Evolutionary conservation across 2,113 vertebrate genomes (phyloP).

Genomic region (Todiramphus chloris): DNA sequence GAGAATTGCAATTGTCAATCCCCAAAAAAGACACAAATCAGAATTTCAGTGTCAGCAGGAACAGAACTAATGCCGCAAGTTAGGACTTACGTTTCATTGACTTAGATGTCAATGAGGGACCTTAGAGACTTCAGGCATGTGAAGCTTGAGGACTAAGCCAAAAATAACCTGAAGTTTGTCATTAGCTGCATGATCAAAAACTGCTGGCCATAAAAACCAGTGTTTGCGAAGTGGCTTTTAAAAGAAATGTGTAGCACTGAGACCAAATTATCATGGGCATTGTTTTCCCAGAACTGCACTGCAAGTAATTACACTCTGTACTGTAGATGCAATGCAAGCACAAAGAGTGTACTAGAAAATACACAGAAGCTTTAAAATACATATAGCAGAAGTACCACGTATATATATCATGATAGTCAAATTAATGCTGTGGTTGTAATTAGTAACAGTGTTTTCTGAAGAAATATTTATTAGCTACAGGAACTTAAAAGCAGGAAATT

Average conservation of each 20-base stretch:
- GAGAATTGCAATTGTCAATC: conserved; percentile 41
- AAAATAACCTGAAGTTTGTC: conserved; percentile 25
- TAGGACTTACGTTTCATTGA: not conserved
- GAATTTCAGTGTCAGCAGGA: conserved; percentile 15
- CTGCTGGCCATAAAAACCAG: not conserved
- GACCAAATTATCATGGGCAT: conserved; percentile 27
- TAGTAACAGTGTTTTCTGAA: not conserved
- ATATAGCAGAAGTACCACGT: not conserved
- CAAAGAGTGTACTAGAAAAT: not conserved
- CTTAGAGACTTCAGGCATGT: not conserved
- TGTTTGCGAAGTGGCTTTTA: not conserved
- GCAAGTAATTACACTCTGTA: not conserved
- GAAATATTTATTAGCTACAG: not conserved
- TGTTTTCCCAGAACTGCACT: not conserved
- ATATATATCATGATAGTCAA: not conserved
- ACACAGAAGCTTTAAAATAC: not conserved
- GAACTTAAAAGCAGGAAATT: not conserved
- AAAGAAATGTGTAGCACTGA: not conserved
- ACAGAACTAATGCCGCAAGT: not conserved
- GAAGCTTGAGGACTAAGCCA: not conserved
- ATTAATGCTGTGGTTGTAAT: not conserved
- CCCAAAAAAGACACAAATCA: conserved; percentile 1
- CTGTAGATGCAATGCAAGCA: not conserved
- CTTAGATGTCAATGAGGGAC: conserved; percentile 46
- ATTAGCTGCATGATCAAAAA: conserved; percentile 5